phyloP scores from a whole-genome alignment of 2,797 vertebrate genomes.

The Gorsachius magnificus region DNA sequence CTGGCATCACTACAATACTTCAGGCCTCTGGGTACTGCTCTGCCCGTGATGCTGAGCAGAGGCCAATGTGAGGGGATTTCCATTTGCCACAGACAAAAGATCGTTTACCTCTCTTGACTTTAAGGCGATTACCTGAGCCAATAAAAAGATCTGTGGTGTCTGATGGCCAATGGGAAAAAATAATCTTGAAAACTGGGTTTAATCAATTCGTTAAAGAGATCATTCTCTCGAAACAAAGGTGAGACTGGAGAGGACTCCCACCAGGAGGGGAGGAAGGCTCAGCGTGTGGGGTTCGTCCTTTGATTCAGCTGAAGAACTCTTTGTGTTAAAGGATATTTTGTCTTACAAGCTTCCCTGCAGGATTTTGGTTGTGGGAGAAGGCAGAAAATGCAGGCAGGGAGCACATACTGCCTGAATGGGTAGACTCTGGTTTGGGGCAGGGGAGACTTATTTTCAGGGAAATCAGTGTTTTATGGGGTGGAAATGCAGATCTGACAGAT shows the following conservation, averaged over 20 bases:
- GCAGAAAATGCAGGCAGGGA: background rate
- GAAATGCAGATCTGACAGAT: background rate
- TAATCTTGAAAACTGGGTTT: background rate
- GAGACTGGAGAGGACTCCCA: background rate
- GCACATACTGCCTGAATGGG: background rate
- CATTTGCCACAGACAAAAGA: conserved; percentile 4
- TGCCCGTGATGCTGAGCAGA: background rate
- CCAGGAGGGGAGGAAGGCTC: background rate
- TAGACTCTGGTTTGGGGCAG: background rate
- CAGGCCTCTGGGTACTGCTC: background rate
- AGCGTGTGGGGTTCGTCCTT: background rate
- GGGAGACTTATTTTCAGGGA: background rate
- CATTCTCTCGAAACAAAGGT: background rate
- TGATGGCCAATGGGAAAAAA: background rate
- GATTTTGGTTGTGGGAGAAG: background rate
- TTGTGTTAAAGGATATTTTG: background rate
- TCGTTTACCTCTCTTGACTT: background rate
- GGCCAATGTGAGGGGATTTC: conserved; percentile 42
- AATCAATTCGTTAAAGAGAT: background rate
- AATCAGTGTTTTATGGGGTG: background rate
- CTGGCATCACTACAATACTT: background rate
- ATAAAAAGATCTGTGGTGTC: background rate
- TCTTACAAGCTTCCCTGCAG: background rate
- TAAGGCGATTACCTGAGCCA: background rate
- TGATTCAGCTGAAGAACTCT: background rate